These are phyloP conservation scores for Deilephila elpenor DNA, from an alignment of 2,888 invertebrate genomes.

Conservation along the genomic window DNA sequence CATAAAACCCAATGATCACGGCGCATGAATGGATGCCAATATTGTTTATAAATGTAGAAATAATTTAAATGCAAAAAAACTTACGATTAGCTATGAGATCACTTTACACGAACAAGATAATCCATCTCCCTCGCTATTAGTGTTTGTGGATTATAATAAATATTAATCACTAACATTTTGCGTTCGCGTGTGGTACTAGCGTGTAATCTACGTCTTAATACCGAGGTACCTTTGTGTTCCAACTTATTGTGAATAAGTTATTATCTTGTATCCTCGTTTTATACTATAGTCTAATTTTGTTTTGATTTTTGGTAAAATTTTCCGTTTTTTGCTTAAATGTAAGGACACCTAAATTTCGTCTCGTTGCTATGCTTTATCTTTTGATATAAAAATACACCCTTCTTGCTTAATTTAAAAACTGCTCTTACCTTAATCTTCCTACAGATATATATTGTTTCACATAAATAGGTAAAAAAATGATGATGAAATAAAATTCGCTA, in stretches of 20 bases:
- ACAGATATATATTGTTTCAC: too few relatives aligned
- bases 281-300: background rate
- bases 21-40: background rate
- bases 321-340: background rate
- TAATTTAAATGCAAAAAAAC: slow-evolving; percentile 41
- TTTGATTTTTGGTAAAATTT: background rate
- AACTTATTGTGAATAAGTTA: slow-evolving; percentile 1
- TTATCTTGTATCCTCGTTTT: background rate
- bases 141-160: slow-evolving; percentile 16
- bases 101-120: slow-evolving; percentile 25
- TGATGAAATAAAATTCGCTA: too few relatives aligned
- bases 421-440: too few relatives aligned
- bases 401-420: too few relatives aligned
- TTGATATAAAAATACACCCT: too few relatives aligned
- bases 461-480: too few relatives aligned
- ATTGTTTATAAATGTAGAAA: slow-evolving; percentile 31
- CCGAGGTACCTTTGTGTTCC: background rate
- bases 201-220: slow-evolving; percentile 10
- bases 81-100: slow-evolving; percentile 42
- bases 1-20: background rate
- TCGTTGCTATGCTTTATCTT: too few relatives aligned
- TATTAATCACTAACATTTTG: slow-evolving; percentile 18
- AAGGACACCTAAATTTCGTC: too few relatives aligned
- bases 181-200: background rate
- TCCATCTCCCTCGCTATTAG: slow-evolving; percentile 19